phyloP scores from a whole-genome alignment of 2,888 invertebrate species.

The Arctia plantaginis region DNA sequence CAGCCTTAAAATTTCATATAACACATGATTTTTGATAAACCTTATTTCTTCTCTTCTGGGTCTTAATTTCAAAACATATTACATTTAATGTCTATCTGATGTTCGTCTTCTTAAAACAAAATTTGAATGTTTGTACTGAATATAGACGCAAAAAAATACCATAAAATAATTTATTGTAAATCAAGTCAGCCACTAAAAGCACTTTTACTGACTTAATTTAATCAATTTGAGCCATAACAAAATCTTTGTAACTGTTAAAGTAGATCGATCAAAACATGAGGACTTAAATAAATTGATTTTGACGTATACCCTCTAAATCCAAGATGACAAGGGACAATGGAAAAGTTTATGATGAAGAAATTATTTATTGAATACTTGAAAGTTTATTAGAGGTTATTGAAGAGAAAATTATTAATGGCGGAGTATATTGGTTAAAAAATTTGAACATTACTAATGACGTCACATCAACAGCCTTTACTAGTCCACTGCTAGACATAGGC shows the following conservation, averaged over 20 bases:
- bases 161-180: background rate
- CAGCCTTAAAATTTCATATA: no score
- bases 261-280: background rate
- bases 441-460: background rate
- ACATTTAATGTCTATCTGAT: background rate
- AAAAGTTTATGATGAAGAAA: background rate
- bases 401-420: background rate
- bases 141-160: background rate
- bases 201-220: background rate
- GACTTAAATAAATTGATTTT: background rate
- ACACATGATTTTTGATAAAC: no score
- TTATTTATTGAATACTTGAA: background rate
- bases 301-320: background rate
- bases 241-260: background rate
- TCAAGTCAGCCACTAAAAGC: background rate
- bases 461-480: no score
- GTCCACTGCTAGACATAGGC: no score
- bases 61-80: background rate
- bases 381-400: constrained; percentile 1
- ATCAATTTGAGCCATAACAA: background rate
- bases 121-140: background rate
- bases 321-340: background rate
- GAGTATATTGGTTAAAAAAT: background rate
- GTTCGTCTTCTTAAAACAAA: no score
- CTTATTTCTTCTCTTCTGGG: no score